These are phyloP conservation scores for Oligia latruncula DNA, from an alignment of 2,888 invertebrate genomes.

Conservation along the genomic window DNA sequence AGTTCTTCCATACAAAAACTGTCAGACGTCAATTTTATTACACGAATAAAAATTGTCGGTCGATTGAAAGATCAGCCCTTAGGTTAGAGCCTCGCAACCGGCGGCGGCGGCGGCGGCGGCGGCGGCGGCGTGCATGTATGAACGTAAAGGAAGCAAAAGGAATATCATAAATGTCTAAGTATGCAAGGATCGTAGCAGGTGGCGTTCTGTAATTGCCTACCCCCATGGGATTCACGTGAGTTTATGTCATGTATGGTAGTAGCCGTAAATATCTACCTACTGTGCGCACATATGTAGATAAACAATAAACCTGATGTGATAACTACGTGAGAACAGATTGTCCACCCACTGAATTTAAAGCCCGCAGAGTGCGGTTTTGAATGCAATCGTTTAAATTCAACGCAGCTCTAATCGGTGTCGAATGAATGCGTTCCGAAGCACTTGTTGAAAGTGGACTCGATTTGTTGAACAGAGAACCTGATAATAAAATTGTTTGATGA, in stretches of 20 bases:
- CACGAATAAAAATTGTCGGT: too few relatives aligned
- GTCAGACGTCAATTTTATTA: too few relatives aligned
- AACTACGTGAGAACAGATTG: slow-evolving; percentile 8
- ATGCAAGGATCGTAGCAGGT: background rate
- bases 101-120: too few relatives aligned
- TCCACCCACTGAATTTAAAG: slow-evolving; percentile 19
- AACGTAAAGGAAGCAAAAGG: background rate
- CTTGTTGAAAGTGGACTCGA: slow-evolving; percentile 12
- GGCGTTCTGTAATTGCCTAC: background rate
- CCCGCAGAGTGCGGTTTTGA: slow-evolving; percentile 8
- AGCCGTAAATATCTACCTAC: background rate
- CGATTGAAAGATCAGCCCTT: too few relatives aligned
- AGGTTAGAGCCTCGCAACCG: too few relatives aligned
- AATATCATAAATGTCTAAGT: too few relatives aligned
- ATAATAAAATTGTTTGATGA: slow-evolving; percentile 6
- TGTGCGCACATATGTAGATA: background rate
- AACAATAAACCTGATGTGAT: slow-evolving; percentile 16
- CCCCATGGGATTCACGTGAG: background rate
- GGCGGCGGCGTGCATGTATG: background rate
- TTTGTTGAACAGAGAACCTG: slow-evolving; percentile 17
- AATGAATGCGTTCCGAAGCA: slow-evolving; percentile 12
- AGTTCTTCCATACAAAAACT: too few relatives aligned
- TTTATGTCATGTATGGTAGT: background rate
- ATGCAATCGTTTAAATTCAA: slow-evolving; percentile 40
- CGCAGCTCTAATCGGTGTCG: slow-evolving; percentile 25